These are phyloP conservation scores for Laterallus jamaicensis DNA, from an alignment of 2,113 vertebrate genomes.

Conservation along the genomic window DNA sequence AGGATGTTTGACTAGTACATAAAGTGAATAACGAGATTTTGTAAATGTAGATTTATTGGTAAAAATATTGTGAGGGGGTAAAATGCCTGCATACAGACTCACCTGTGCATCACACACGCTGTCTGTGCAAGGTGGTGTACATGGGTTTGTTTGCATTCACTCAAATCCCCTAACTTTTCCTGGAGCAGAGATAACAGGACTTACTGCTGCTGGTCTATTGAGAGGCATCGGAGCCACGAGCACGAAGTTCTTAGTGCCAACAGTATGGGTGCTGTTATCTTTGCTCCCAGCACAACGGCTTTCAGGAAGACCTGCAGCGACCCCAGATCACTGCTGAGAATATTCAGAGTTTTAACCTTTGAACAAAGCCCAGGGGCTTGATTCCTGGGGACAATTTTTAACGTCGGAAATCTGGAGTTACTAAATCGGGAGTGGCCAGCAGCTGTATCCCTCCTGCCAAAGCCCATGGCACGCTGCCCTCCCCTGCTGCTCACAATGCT, in stretches of 20 bases:
- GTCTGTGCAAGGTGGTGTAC: background rate
- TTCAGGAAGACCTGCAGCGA: background rate
- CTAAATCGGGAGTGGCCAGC: background rate
- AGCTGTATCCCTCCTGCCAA: background rate
- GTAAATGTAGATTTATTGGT: background rate
- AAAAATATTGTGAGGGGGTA: background rate
- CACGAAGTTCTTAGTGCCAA: fast-evolving
- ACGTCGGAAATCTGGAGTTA: background rate
- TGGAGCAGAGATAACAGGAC: no score
- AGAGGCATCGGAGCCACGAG: fast-evolving
- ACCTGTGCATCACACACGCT: fast-evolving
- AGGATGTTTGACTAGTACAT: background rate
- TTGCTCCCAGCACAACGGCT: background rate
- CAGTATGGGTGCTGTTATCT: background rate
- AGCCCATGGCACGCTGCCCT: background rate
- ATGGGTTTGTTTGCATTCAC: background rate
- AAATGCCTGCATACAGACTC: background rate
- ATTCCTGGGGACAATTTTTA: background rate
- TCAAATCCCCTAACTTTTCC: background rate
- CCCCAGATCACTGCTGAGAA: background rate
- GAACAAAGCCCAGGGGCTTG: fast-evolving
- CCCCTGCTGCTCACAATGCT: background rate
- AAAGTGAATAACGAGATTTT: background rate
- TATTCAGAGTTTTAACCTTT: background rate
- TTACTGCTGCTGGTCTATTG: background rate